These are phyloP conservation scores for Hydrozoanthus tunicans DNA, from an alignment of 64 coral and sea anemone species.

Conservation along the genomic window DNA sequence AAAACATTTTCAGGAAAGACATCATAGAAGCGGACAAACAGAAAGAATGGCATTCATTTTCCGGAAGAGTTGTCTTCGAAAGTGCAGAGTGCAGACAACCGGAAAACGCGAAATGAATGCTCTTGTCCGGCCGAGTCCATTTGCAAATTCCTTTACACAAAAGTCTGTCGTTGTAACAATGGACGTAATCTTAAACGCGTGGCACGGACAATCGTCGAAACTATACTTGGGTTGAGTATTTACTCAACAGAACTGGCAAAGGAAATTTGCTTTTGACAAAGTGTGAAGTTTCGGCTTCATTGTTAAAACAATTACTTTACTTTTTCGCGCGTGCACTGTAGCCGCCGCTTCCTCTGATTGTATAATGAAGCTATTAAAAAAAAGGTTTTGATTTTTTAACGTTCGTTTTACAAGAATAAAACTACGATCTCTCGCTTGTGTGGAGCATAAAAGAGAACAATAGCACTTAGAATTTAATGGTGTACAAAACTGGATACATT, in stretches of 20 bases:
- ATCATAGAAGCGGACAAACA: constrained; percentile 63
- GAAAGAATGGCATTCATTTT: constrained; percentile 73
- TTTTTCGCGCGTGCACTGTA: constrained; percentile 12
- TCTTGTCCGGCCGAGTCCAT: constrained; percentile 50
- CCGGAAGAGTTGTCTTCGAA: constrained; percentile 61
- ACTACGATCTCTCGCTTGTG: neutral
- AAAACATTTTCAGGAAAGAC: constrained; percentile 86
- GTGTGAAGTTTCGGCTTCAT: constrained; percentile 49
- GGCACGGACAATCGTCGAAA: constrained; percentile 40
- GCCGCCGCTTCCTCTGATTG: neutral
- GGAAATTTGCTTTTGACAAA: constrained; percentile 58
- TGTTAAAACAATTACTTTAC: constrained; percentile 58
- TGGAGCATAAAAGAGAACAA: neutral
- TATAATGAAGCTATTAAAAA: constrained; percentile 32
- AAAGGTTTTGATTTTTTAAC: neutral
- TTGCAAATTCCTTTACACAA: constrained; percentile 64
- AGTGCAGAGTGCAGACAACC: constrained; percentile 46
- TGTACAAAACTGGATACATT: neutral
- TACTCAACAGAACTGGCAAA: constrained; percentile 67
- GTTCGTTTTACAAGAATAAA: neutral
- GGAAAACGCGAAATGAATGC: constrained; percentile 59
- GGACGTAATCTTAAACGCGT: constrained; percentile 57
- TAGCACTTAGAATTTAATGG: neutral
- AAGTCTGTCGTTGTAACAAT: constrained; percentile 46
- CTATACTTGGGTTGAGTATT: constrained; percentile 48